These are phyloP conservation scores for Falcunculus frontatus DNA, from an alignment of 2,113 vertebrate species.

Conservation along the genomic window DNA sequence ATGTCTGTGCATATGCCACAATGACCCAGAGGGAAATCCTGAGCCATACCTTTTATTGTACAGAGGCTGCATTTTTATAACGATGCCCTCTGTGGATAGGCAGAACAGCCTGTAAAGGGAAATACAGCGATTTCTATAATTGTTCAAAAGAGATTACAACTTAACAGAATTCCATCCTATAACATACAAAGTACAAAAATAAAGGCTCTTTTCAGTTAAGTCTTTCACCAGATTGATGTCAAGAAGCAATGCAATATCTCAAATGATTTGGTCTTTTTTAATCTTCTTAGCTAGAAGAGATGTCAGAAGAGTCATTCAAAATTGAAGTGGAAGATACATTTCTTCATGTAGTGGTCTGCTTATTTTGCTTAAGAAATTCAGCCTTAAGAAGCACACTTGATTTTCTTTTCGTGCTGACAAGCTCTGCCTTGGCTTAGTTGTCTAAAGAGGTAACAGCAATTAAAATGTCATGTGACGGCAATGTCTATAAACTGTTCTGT, in stretches of 20 bases:
- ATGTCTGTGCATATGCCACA: background rate
- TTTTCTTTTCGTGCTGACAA: conserved; percentile 18
- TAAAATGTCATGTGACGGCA: background rate
- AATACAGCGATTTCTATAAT: background rate
- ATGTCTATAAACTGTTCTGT: conserved; percentile 22
- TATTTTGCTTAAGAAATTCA: conserved; percentile 23
- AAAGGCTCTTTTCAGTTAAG: conserved; percentile 43
- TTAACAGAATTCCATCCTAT: conserved; percentile 9
- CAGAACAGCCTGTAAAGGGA: background rate
- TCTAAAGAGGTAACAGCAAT: conserved; percentile 27
- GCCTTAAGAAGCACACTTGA: background rate
- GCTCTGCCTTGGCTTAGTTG: conserved; percentile 27
- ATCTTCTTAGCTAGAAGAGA: conserved; percentile 39
- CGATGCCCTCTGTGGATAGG: background rate
- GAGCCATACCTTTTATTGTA: background rate
- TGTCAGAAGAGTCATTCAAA: conserved; percentile 13
- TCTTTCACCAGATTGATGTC: conserved; percentile 20
- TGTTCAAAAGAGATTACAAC: conserved; percentile 18
- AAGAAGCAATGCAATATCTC: conserved; percentile 20
- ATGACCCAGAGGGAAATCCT: background rate
- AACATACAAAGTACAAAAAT: background rate
- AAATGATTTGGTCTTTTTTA: conserved; percentile 22
- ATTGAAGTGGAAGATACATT: background rate
- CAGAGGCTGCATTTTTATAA: background rate
- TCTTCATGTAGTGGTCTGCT: background rate